A percentile compares a stretch with the other conserved stretches of the same genome.
Evolutionary conservation across 2,113 vertebrate genomes (phyloP).

Genomic region (Donacobius atricapilla): DNA sequence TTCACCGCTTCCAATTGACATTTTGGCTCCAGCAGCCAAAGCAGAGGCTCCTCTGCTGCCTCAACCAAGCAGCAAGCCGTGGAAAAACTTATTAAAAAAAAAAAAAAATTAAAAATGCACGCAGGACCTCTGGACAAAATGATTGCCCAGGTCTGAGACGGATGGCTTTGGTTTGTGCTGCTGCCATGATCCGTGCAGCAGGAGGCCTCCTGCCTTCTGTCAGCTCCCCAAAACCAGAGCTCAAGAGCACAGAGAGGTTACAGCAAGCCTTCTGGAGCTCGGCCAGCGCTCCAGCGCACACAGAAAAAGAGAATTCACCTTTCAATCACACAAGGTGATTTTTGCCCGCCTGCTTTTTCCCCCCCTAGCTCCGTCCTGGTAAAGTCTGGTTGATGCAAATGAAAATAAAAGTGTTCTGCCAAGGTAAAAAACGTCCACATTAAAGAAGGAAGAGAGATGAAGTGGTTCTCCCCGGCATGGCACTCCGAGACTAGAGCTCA

Average conservation of each 20-base stretch:
- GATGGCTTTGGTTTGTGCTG: slow-evolving; percentile 19
- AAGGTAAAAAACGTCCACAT: not conserved
- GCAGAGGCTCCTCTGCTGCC: slow-evolving; percentile 10
- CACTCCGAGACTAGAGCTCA: not conserved
- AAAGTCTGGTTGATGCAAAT: not conserved
- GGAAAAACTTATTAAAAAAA: not conserved
- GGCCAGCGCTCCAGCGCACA: not conserved
- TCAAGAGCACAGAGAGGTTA: slow-evolving; percentile 19
- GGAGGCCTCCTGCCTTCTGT: slow-evolving; percentile 46
- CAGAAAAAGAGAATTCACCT: not conserved
- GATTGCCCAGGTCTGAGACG: not conserved
- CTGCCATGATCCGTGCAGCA: slow-evolving; percentile 1
- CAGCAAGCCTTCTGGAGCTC: not conserved
- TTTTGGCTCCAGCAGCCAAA: slow-evolving; percentile 23
- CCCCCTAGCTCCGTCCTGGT: not conserved
- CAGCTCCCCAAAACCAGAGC: not conserved
- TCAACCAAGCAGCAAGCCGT: not conserved
- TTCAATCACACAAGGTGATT: not conserved
- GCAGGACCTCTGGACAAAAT: not conserved
- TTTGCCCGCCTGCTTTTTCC: not conserved
- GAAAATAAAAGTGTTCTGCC: not conserved
- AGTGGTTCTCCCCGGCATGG: not conserved
- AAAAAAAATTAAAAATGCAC: not conserved
- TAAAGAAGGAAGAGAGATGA: not conserved
- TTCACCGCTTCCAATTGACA: not conserved